Evolutionary conservation across 2,888 invertebrate species (phyloP).

Genomic region (Nephrotoma guestfalica): DNA sequence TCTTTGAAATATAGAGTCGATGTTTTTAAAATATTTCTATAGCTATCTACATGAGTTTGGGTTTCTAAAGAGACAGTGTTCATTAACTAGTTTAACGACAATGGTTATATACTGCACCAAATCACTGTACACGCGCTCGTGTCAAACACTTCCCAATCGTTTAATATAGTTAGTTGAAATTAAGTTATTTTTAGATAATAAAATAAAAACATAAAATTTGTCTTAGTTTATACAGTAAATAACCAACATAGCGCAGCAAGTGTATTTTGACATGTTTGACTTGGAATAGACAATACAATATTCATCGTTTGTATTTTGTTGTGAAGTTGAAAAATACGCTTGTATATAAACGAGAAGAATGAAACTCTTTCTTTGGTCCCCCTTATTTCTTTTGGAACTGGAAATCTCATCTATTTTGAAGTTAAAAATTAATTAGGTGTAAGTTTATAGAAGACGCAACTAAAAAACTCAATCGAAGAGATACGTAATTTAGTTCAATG

Average conservation of each 20-base stretch:
- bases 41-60: no score
- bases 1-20: no score
- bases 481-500: not conserved
- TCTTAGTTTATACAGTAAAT: not conserved
- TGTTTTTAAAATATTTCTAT: no score
- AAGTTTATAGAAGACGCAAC: not conserved
- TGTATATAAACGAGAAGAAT: not conserved
- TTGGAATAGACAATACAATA: not conserved
- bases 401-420: not conserved
- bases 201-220: not conserved
- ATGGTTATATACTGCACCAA: not conserved
- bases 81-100: no score
- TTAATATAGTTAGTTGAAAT: not conserved
- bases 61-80: no score
- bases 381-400: not conserved
- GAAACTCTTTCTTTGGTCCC: not conserved
- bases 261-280: not conserved
- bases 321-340: not conserved
- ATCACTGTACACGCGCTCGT: not conserved
- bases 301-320: not conserved
- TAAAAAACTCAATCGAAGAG: not conserved
- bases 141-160: not conserved
- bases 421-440: not conserved
- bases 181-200: not conserved
- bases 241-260: not conserved